Base-by-base conservation (phyloP, 2,797 vertebrate genomes). In the Bradypodion pumilum region DNA sequence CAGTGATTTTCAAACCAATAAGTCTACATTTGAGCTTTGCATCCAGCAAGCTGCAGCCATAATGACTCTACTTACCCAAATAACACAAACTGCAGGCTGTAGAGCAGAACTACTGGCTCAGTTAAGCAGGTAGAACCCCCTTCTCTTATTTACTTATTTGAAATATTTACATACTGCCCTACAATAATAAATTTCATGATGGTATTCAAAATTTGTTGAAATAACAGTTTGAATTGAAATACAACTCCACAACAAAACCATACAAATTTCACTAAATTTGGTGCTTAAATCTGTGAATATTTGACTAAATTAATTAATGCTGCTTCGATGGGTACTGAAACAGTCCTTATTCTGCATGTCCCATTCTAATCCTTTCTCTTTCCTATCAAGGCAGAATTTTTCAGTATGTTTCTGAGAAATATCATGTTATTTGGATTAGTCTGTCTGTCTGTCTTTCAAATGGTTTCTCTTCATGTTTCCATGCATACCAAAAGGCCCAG, bases 41-140 rank as follows among this genome's bases (percentile, higher is more conserved):
- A 90, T 97, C 75, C 97, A 98, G 85, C 94, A 96, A 86, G 92
- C 96, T 16, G 88, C 95, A 0, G 96, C 98, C 16, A 90, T 98
- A 52, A 90, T 99, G n/a, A 96, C 96, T 66, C 86, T 99, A 89
- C 95, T 99, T 86, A 98, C 96, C 32, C 96, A 96, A 0, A 94
- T 99, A 90, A 98, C 97, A 0, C 96, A 98, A 85, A 97, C 97
- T 0, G 97, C 98, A 0, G 95, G 97, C 42, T 97, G 94, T 3
- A 35, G 94, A 0, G 94, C 94, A 70, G 97, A 98, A 91, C 93
- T 98, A 2, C 97, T 97, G 81, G 92, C 95, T 12, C 91, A 83
- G 74, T 72, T 93, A 23, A 89, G 66, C 90, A 95, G 95, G 96
- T 96, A 84, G 74, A 90, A 13, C 8, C 2, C 13, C 3, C 19